Base-by-base conservation (phyloP, 2,888 invertebrate species). In the Phanerotoma sp. region DNA sequence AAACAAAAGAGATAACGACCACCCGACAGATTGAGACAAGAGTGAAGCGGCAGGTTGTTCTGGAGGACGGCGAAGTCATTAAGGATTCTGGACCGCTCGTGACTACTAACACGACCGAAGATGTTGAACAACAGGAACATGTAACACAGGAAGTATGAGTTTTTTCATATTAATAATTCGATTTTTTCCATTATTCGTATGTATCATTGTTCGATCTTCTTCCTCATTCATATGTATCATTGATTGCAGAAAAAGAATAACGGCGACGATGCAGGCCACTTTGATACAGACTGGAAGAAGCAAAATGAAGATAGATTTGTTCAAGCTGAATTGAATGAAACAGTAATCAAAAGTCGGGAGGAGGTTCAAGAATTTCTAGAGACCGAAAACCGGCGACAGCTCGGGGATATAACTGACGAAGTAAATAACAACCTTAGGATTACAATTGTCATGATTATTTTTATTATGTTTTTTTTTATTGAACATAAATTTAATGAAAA, bases 21-120 rank as follows among this genome's bases (percentile, higher is more conserved):
- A 93, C 91, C 55, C 86, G 91, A 64, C 93, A 93, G 80, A 93
- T 94, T 68, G 93, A 93, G 72, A 94, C 93, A 38, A 81, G 93
- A 62, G 92, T 94, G 37, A 92, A 94, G 78, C 83, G 94, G 38
- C 92, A 94, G 79, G 84, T 94, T 58, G 86, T 93, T 61, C 81
- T 93, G 63, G 93, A 94, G 81, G 93, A 94, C 82, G 94, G 94
- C 28, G 88, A 91, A 72, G 89, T 95, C 57, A 87, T 94, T 58
- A 90, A 87, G 66, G 94, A 94, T 79, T 87, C 92, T 4, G 94
- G 94, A 10, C 94, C 94, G 4, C 86, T 92, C 77, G 89, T 94
- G 71, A 92, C 92, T 65, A 93, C 93, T 62, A 91, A 91, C 63
- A 93, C 93, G 60, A 93, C 91, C 42, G 93, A 93, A 79, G 93